These are phyloP conservation scores for Margarornis squamiger DNA, from an alignment of 2,797 vertebrate species.

Conservation along the genomic window DNA sequence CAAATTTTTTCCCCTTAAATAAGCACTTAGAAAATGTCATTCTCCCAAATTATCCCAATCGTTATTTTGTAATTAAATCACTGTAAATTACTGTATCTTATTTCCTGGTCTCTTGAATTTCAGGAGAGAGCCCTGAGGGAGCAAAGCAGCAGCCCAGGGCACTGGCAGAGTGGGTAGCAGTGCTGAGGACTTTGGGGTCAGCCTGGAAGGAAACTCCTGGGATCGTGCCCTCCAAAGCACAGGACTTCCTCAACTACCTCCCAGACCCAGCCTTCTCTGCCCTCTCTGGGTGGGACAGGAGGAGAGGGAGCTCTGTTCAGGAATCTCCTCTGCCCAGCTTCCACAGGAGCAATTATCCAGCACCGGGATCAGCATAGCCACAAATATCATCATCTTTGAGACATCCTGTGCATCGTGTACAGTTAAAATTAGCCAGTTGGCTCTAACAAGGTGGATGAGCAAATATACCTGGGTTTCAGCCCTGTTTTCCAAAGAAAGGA, in stretches of 20 bases:
- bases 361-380: neutral
- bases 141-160: neutral
- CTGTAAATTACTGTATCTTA: neutral
- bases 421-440: neutral
- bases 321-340: neutral
- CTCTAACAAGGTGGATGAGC: neutral
- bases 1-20: neutral
- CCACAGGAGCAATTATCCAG: neutral
- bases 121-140: neutral
- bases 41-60: neutral
- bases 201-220: neutral
- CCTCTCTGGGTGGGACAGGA: neutral
- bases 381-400: neutral
- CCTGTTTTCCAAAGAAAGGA: neutral
- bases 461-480: neutral
- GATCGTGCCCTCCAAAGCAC: neutral
- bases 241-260: neutral
- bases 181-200: neutral
- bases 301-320: neutral
- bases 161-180: neutral
- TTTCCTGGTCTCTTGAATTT: neutral
- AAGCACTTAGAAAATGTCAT: neutral
- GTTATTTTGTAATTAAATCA: neutral
- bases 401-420: rapidly evolving
- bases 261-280: rapidly evolving